These are phyloP conservation scores for Sebastes cheni DNA, from an alignment of 2,797 vertebrate species.

Conservation along the genomic window DNA sequence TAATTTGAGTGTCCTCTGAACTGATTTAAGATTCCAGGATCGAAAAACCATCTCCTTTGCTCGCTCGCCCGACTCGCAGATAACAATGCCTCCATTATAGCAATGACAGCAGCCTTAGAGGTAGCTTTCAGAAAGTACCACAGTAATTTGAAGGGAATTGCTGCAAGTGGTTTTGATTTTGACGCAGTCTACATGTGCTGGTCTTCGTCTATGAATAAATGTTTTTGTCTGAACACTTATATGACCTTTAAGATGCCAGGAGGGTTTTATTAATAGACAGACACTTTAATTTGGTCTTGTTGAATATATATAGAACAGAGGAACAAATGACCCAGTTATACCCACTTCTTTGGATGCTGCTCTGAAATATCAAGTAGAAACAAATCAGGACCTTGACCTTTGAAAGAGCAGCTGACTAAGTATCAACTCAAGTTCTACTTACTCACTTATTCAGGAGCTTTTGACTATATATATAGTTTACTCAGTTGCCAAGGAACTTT, in stretches of 20 bases:
- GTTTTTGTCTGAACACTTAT: neutral
- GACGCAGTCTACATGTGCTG: neutral
- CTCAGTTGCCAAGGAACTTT: neutral
- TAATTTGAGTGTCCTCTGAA: conserved; percentile 22
- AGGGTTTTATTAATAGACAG: neutral
- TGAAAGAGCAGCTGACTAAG: neutral
- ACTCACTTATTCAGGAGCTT: neutral
- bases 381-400: neutral
- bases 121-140: neutral
- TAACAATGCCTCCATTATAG: conserved; percentile 27
- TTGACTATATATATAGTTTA: neutral
- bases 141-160: neutral
- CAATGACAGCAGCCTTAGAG: conserved; percentile 9
- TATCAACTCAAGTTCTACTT: neutral
- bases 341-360: neutral
- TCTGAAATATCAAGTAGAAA: neutral
- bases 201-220: neutral
- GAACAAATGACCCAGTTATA: neutral
- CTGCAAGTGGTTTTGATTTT: neutral
- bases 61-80: neutral
- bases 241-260: neutral
- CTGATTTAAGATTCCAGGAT: conserved; percentile 31
- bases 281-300: neutral
- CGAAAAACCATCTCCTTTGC: conserved; percentile 1
- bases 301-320: neutral